phyloP scores from a whole-genome alignment of 2,888 invertebrate species.

The Unio delphinus region DNA sequence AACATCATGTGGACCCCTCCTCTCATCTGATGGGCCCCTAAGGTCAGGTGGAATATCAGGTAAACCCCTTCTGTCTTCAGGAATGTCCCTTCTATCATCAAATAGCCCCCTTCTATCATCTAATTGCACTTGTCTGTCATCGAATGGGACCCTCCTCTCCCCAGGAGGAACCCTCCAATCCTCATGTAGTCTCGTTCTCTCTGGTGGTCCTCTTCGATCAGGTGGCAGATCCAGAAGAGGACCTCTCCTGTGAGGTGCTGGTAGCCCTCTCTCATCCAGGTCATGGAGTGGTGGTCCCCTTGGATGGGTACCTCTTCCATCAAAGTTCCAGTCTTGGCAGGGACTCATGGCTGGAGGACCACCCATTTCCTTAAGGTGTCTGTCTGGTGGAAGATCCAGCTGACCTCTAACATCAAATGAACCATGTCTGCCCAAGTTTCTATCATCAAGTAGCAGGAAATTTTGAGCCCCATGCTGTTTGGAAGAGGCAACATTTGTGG shows the following conservation, averaged over 20 bases:
- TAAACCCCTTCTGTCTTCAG: conserved; percentile 1
- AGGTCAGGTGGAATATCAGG: background rate
- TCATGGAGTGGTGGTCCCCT: conserved; percentile 14
- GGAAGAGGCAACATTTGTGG: too few relatives aligned
- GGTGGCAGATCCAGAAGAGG: conserved; percentile 6
- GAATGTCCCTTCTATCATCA: conserved; percentile 6
- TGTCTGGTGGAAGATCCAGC: conserved; percentile 2
- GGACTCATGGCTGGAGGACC: conserved; percentile 4
- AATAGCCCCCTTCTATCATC: conserved; percentile 5
- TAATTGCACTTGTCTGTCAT: conserved; percentile 4
- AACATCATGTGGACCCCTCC: conserved; percentile 1
- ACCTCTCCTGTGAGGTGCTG: conserved; percentile 3
- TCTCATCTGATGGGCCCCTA: conserved; percentile 2
- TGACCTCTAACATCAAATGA: conserved; percentile 7
- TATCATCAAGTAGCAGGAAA: too few relatives aligned
- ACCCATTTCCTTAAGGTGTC: background rate
- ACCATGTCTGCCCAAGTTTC: background rate
- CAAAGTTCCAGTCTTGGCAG: conserved; percentile 24
- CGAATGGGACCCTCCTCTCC: conserved; percentile 4
- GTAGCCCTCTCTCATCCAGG: conserved; percentile 14
- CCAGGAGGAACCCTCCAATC: conserved; percentile 6
- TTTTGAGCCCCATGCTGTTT: too few relatives aligned
- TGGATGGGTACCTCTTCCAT: conserved; percentile 9
- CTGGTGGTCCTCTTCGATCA: conserved; percentile 6
- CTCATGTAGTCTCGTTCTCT: conserved; percentile 1